These are phyloP conservation scores for Metallyticus violacea DNA, from an alignment of 2,888 invertebrate species.

Conservation along the genomic window DNA sequence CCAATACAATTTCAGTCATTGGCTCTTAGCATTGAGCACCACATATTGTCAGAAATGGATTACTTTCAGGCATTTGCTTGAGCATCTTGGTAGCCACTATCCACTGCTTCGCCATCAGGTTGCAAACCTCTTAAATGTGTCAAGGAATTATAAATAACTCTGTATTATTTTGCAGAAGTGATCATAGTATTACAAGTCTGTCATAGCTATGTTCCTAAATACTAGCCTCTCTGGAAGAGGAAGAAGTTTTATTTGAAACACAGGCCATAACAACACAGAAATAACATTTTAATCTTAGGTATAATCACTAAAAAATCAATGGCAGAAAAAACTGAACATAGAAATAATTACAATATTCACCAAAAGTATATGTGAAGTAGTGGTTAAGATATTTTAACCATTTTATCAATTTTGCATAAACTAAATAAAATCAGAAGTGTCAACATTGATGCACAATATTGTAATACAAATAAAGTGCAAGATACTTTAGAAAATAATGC, in stretches of 20 bases:
- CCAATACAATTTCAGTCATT: too few relatives aligned
- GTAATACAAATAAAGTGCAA: not conserved
- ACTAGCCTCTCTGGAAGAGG: not conserved
- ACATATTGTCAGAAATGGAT: too few relatives aligned
- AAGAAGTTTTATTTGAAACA: not conserved
- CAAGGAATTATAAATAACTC: too few relatives aligned
- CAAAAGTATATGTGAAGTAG: not conserved
- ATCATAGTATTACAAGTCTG: not conserved
- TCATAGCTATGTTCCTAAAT: not conserved
- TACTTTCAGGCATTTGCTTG: too few relatives aligned
- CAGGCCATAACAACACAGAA: too few relatives aligned
- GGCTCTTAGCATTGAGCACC: too few relatives aligned
- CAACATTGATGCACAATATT: not conserved
- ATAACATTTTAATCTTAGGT: too few relatives aligned
- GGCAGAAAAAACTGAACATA: not conserved
- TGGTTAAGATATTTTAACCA: not conserved
- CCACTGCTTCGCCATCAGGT: too few relatives aligned
- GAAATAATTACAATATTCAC: not conserved
- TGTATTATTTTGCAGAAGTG: not conserved
- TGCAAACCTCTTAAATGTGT: too few relatives aligned
- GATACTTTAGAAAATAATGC: not conserved
- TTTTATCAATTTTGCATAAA: not conserved
- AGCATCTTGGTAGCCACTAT: too few relatives aligned
- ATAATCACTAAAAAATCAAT: not conserved
- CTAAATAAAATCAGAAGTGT: not conserved